Base-by-base conservation (phyloP, 2,888 invertebrate species). In the Ectobius pallidus region DNA sequence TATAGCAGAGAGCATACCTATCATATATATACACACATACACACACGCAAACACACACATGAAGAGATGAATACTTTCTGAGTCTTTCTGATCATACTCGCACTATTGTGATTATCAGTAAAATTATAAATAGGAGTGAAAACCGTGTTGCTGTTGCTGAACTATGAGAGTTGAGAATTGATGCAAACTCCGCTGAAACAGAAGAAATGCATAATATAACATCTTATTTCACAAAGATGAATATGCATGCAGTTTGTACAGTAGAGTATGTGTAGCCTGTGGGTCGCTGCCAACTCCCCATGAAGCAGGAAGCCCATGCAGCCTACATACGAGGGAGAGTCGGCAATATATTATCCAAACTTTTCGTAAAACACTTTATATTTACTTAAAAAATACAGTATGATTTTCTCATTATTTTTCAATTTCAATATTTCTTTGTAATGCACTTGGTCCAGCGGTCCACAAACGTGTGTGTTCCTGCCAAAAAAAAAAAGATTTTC, bases 121-220 rank as follows among this genome's bases (percentile, higher is more conserved):
- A 16, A 16, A 30, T 1, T n/a, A 16, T 58, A n/a, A 16, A 58
- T 16, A 58, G n/a, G n/a, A 58, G 30, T 58, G 58, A 58, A 32
- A 25, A 2, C 18, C 30, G 27, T 30, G n/a, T 4, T 30, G 27
- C 1, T 58, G 58, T 58, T 30, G 27, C 58, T 25, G 27, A 16
- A 25, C 18, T 58, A 3, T 27, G 1, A 0, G 16, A 14, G 11
- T 16, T 30, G n/a, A 30, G 30, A n/a, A 58, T 58, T 16, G 58
- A 16, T 25, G 58, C 58, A 7, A 58, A 16, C n/a, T 58, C 58
- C 27, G 58, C 58, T 58, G 58, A 58, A 58, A 58, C n/a, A 30
- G 4, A 2, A 58, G 16, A 58, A 34, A 34, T 7, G 34, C 11
- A 34, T n/a, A n/a, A n/a, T n/a, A n/a, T n/a, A n/a, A n/a, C n/a